phyloP scores from a whole-genome alignment of 53 echinoderm and acorn worm species.

The Holothuria scabra region DNA sequence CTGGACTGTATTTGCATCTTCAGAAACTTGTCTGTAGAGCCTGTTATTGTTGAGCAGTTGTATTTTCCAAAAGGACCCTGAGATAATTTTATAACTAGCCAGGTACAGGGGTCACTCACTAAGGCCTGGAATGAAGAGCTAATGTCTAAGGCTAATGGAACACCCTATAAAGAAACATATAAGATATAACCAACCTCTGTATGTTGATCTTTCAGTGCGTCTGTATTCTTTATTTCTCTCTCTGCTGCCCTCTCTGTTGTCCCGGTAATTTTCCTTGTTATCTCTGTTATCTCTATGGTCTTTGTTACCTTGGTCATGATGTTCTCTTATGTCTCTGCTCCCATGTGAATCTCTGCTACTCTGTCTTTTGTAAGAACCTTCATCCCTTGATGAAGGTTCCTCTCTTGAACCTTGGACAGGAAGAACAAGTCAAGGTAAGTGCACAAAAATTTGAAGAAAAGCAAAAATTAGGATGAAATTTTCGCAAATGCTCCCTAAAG shows the following conservation, averaged over 20 bases:
- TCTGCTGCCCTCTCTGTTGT: no score
- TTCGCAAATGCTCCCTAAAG: not conserved
- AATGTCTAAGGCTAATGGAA: no score
- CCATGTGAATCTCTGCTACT: constrained; percentile 52
- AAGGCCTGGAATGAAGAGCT: no score
- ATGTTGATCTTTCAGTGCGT: constrained; percentile 16
- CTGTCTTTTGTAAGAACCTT: constrained; percentile 57
- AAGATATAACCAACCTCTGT: constrained; percentile 1
- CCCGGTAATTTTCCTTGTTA: not conserved
- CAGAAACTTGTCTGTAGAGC: no score
- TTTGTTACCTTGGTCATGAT: not conserved
- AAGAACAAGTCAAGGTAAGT: not conserved
- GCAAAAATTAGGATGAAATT: not conserved
- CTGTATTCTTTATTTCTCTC: not conserved
- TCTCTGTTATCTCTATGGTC: constrained; percentile 13
- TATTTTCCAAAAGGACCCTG: no score
- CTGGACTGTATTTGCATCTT: no score
- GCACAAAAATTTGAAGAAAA: not conserved
- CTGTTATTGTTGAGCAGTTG: no score
- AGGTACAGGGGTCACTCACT: no score
- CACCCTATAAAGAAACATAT: not conserved
- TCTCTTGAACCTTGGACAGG: constrained; percentile 40
- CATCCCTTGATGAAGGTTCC: constrained; percentile 6
- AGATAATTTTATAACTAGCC: no score
- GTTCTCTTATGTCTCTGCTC: constrained; percentile 15